phyloP scores from a whole-genome alignment of 2,888 invertebrate species.

The Bellardia pandia region DNA sequence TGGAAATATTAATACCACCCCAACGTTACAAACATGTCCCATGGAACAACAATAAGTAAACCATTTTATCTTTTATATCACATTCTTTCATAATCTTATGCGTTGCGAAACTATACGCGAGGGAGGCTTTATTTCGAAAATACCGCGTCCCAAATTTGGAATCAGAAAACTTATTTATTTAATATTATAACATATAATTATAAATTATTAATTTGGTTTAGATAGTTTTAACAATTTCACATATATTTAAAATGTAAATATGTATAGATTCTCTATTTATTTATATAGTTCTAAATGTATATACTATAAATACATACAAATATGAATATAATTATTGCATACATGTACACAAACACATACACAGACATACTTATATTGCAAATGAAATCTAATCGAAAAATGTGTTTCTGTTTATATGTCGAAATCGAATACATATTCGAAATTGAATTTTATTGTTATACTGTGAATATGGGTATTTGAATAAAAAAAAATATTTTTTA shows the following conservation, averaged over 20 bases:
- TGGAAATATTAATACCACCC: conserved; percentile 56
- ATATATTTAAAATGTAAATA: conserved; percentile 53
- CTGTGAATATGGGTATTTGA: not conserved
- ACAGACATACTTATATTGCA: not conserved
- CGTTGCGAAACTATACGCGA: not conserved
- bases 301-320: not conserved
- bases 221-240: conserved; percentile 3
- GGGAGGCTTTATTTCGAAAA: conserved; percentile 13
- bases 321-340: conserved; percentile 1
- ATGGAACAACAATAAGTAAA: conserved; percentile 80
- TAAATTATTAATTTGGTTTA: conserved; percentile 3
- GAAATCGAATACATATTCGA: not conserved
- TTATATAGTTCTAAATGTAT: conserved; percentile 43
- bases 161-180: conserved; percentile 19
- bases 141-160: not conserved
- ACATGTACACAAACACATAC: not conserved
- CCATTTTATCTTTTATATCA: not conserved
- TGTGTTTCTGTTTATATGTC: not conserved
- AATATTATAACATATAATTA: conserved; percentile 16
- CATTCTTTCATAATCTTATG: not conserved
- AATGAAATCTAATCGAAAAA: not conserved
- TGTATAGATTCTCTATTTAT: conserved; percentile 53
- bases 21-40: conserved; percentile 75
- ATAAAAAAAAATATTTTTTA: conserved; percentile 1
- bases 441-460: not conserved